These are phyloP conservation scores for fruit fly (Drosophila melanogaster) DNA, from an alignment of 1,140 invertebrate species.

Conservation along the genomic window Release_6_plus_ISO1_MT NT_037436.4:10712001-10712500, in stretches of 20 bases:
- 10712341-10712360: conserved; percentile 58
- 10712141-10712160: conserved; percentile 70
- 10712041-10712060: conserved; percentile 71
- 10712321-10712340: conserved; percentile 78
- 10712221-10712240: conserved; percentile 62
- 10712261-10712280: conserved; percentile 49
- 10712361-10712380: conserved; percentile 18
- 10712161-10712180: conserved; percentile 39
- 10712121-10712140: conserved; percentile 36
- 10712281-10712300: conserved; percentile 52
- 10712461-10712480: conserved; percentile 50
- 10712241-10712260: conserved; percentile 52
- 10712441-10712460: conserved; percentile 49
- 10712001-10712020: conserved; percentile 29
- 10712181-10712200: no score
- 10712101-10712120: conserved; percentile 44
- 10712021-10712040: conserved; percentile 60
- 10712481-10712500: conserved; percentile 25
- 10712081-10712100: conserved; percentile 26
- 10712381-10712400: conserved; percentile 18
- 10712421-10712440: conserved; percentile 50
- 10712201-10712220: conserved; percentile 32
- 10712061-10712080: conserved; percentile 35
- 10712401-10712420: conserved; percentile 28
- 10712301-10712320: conserved; percentile 79